Percentiles rank a stretch among this genome's conserved stretches.
These are phyloP conservation scores for Myrmecobius fasciatus DNA, from an alignment of 2,113 vertebrate species.

Conservation along the genomic window DNA sequence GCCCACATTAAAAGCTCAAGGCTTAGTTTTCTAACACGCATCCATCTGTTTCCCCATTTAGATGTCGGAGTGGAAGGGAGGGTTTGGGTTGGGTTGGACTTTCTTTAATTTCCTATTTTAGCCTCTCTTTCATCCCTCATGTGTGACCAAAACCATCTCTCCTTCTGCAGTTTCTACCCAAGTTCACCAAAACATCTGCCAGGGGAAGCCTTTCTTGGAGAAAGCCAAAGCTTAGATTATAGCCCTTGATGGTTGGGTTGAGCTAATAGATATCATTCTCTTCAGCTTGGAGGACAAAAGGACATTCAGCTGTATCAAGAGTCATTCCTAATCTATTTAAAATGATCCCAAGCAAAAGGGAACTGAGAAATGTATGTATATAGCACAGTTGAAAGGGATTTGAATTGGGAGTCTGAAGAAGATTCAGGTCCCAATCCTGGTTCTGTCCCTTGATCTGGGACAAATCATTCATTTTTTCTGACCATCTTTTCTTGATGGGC, in stretches of 20 bases:
- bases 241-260: slow-evolving; percentile 5
- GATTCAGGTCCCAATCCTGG: neutral
- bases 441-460: neutral
- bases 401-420: neutral
- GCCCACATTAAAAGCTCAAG: slow-evolving; percentile 30
- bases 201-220: neutral
- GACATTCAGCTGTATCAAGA: neutral
- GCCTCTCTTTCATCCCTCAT: slow-evolving; percentile 58
- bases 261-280: slow-evolving; percentile 6
- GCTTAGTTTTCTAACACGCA: slow-evolving; percentile 25
- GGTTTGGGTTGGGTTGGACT: slow-evolving; percentile 44
- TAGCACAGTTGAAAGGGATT: neutral
- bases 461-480: neutral
- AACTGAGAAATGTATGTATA: neutral
- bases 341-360: neutral
- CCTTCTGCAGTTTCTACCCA: slow-evolving; percentile 28
- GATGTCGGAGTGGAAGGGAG: slow-evolving; percentile 20
- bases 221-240: neutral
- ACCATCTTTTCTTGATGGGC: neutral
- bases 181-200: neutral
- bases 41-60: slow-evolving; percentile 59
- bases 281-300: slow-evolving; percentile 20
- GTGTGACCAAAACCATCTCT: slow-evolving; percentile 54
- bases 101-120: slow-evolving; percentile 62
- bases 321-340: slow-evolving; percentile 39